Evolutionary conservation across 2,888 invertebrate genomes (phyloP).

Genomic region (Exephanes ischioxanthus): DNA sequence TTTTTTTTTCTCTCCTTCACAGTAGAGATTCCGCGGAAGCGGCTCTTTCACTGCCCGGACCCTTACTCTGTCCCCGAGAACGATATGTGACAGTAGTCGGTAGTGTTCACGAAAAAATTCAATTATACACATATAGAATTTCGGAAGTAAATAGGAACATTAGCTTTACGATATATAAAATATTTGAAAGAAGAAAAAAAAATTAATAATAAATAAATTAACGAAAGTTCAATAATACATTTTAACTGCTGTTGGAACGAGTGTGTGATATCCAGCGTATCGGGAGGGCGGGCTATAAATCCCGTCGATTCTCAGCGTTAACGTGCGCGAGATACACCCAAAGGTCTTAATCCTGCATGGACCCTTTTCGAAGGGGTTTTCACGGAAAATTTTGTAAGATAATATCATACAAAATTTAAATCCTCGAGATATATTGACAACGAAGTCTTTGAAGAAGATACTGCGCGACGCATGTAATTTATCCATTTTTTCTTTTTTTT

Average conservation of each 20-base stretch:
- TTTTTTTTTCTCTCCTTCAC: slow-evolving; percentile 46
- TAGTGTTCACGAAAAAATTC: slow-evolving; percentile 51
- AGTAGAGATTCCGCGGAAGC: slow-evolving; percentile 64
- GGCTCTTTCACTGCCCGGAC: slow-evolving; percentile 60
- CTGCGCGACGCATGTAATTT: slow-evolving; percentile 4
- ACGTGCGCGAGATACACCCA: slow-evolving; percentile 41
- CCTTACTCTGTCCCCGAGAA: slow-evolving; percentile 57
- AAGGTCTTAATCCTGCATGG: slow-evolving; percentile 50
- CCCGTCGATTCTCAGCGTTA: slow-evolving; percentile 19
- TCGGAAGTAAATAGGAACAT: slow-evolving; percentile 23
- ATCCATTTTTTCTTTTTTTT: slow-evolving; percentile 14
- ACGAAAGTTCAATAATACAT: slow-evolving; percentile 12
- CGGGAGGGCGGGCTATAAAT: neutral
- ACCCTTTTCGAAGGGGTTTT: slow-evolving; percentile 62
- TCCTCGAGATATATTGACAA: neutral
- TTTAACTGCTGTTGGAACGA: neutral
- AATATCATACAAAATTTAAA: slow-evolving; percentile 22
- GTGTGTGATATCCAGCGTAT: neutral
- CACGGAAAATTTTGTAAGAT: slow-evolving; percentile 11
- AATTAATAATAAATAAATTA: neutral
- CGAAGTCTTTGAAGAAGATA: neutral
- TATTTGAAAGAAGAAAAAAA: neutral
- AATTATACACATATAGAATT: neutral
- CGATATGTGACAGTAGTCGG: slow-evolving; percentile 66
- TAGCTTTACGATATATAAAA: slow-evolving; percentile 13